Percentiles rank a stretch among this genome's conserved stretches.
Conservation (phyloP, 2,797 vertebrate genomes). For the Sparidentex hasta region DNA sequence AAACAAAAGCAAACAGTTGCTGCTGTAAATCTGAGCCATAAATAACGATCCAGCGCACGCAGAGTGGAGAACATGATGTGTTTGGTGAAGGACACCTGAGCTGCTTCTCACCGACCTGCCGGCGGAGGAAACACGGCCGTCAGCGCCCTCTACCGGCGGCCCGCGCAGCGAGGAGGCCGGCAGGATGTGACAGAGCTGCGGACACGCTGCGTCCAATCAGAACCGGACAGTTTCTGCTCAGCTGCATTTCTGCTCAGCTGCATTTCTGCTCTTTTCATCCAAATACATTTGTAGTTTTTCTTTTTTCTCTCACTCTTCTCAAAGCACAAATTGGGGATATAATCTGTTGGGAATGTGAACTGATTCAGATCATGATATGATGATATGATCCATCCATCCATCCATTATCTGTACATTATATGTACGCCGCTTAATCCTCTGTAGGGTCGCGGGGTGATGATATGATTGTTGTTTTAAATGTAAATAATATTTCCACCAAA, state of each 20-base stretch:
- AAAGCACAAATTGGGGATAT: background rate
- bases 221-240: background rate
- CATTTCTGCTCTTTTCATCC: background rate
- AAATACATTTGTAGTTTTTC: background rate
- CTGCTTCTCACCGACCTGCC: conserved; percentile 35
- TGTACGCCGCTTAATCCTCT: too few relatives aligned
- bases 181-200: background rate
- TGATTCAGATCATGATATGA: too few relatives aligned
- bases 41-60: background rate
- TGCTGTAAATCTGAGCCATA: background rate
- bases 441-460: too few relatives aligned
- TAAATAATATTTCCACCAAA: too few relatives aligned
- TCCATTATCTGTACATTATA: too few relatives aligned
- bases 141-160: conserved; percentile 75
- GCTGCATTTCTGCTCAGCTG: too few relatives aligned
- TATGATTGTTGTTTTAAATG: too few relatives aligned
- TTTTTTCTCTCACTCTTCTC: background rate
- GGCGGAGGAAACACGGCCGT: conserved; percentile 45
- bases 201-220: rapidly evolving
- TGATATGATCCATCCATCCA: too few relatives aligned
- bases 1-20: too few relatives aligned
- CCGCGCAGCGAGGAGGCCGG: rapidly evolving
- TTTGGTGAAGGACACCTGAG: conserved; percentile 28
- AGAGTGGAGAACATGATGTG: background rate
- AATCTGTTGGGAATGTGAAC: too few relatives aligned